Conservation (phyloP, 2,797 vertebrate genomes). For the Tenualosa thibaudeaui region DNA sequence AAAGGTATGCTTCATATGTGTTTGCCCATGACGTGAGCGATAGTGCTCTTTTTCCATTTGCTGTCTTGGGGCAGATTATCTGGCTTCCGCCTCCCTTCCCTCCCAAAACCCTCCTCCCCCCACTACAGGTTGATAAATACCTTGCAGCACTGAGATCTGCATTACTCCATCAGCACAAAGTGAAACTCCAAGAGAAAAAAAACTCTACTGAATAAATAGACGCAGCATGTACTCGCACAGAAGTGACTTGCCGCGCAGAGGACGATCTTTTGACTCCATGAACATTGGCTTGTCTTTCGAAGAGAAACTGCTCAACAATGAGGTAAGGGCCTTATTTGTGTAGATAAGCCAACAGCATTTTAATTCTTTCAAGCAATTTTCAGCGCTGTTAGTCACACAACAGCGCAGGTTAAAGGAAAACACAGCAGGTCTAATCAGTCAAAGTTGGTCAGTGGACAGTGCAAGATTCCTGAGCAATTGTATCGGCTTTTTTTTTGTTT, state of each 20-base stretch:
- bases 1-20: slow-evolving; percentile 45
- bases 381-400: background rate
- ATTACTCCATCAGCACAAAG: slow-evolving; percentile 40
- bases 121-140: slow-evolving; percentile 69
- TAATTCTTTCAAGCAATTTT: background rate
- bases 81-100: slow-evolving; percentile 29
- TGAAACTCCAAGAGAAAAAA: slow-evolving; percentile 31
- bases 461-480: background rate
- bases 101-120: slow-evolving; percentile 57
- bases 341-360: background rate
- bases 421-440: background rate
- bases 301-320: slow-evolving; percentile 81
- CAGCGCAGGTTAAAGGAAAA: background rate
- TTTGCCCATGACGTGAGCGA: slow-evolving; percentile 64
- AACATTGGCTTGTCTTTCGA: slow-evolving; percentile 74
- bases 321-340: slow-evolving; percentile 60
- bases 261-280: slow-evolving; percentile 83
- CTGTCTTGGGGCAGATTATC: slow-evolving; percentile 67
- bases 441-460: background rate
- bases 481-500: background rate
- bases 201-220: slow-evolving; percentile 41
- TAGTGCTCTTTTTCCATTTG: slow-evolving; percentile 75
- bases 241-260: slow-evolving; percentile 76
- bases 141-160: slow-evolving; percentile 53
- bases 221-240: slow-evolving; percentile 78